A percentile compares a stretch with the other conserved stretches of the same genome.
Conservation (phyloP, 1,140 invertebrate genomes). For the Trypoxylus dichotomus region DNA sequence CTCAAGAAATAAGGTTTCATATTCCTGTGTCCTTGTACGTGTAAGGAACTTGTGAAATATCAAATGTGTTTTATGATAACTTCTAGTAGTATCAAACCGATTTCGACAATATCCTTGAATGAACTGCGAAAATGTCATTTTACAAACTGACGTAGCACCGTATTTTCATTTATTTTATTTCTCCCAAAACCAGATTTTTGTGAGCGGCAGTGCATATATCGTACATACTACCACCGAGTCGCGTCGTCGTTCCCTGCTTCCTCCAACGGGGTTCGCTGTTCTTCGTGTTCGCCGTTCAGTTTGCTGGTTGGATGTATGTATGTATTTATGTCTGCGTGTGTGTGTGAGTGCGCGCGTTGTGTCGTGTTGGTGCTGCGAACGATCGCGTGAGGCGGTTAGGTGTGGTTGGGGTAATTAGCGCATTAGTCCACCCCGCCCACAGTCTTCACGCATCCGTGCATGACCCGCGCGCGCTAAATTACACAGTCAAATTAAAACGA, state of each 20-base stretch:
- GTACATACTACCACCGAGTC: not conserved
- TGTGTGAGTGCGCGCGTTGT: conserved; percentile 6
- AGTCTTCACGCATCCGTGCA: conserved; percentile 36
- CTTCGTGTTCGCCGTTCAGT: not conserved
- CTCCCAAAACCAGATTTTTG: not conserved
- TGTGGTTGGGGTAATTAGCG: conserved; percentile 44
- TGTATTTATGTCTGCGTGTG: not conserved
- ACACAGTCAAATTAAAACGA: conserved; percentile 30
- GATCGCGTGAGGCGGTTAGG: conserved; percentile 41
- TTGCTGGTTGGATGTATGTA: not conserved
- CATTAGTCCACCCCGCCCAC: conserved; percentile 42
- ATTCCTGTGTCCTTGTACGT: no score
- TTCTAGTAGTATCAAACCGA: no score
- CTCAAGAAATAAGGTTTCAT: no score
- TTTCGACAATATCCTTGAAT: no score
- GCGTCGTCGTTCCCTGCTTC: conserved; percentile 1
- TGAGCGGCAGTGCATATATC: not conserved
- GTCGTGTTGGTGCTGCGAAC: conserved; percentile 1
- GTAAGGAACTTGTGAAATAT: no score
- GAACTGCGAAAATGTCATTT: no score
- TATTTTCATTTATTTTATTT: no score
- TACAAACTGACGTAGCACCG: no score
- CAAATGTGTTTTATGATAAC: no score
- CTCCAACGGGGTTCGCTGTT: not conserved
- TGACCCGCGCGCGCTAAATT: conserved; percentile 27